Conservation (phyloP, 2,113 vertebrate species). For the Sinocyclocheilus rhinocerous region DNA sequence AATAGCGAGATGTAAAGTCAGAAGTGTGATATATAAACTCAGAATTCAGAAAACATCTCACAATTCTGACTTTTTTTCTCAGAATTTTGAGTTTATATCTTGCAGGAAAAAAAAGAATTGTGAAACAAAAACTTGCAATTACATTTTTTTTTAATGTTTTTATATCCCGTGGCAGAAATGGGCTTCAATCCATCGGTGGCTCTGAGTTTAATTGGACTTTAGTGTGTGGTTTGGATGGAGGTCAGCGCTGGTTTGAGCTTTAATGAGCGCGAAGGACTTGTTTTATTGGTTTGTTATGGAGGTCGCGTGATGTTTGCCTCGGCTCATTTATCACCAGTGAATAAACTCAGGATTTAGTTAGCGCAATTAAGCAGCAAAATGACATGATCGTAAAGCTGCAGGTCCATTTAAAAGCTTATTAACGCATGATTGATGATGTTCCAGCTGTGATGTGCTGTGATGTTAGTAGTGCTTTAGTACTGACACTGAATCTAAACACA, state of each 20-base stretch:
- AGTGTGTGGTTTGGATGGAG: background rate
- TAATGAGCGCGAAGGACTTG: background rate
- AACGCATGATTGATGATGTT: background rate
- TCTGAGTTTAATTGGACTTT: background rate
- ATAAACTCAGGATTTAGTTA: background rate
- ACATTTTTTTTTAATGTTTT: no score
- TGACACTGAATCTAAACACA: background rate
- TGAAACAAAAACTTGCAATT: no score
- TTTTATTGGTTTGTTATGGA: background rate
- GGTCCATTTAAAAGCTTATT: background rate
- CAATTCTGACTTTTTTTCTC: no score
- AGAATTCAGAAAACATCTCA: no score
- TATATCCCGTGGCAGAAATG: background rate
- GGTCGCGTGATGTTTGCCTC: background rate
- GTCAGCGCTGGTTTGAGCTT: background rate
- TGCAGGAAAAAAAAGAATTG: no score
- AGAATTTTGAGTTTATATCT: no score
- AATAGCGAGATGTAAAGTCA: no score
- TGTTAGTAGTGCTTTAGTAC: background rate
- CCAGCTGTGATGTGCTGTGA: background rate
- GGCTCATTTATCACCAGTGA: background rate
- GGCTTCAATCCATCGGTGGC: background rate
- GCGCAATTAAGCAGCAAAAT: slow-evolving; percentile 4
- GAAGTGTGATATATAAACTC: no score
- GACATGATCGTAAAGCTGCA: background rate